A percentile compares a stretch with the other conserved stretches of the same genome.
Evolutionary conservation across 92 coral and sea anemone species (phyloP).

Genomic region (Actinernus sp.): DNA sequence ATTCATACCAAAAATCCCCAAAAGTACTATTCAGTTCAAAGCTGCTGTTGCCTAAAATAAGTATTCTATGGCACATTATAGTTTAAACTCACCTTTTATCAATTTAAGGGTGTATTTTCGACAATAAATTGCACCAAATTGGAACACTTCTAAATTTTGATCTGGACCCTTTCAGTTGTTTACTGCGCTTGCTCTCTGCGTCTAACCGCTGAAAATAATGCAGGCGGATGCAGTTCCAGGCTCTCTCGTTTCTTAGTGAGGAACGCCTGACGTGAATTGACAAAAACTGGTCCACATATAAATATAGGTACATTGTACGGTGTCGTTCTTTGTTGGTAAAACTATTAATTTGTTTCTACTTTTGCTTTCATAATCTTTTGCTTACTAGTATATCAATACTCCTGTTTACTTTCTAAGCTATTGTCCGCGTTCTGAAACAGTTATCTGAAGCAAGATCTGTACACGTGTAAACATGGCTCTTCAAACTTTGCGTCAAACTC

Average conservation of each 20-base stretch:
- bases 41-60: too few species aligned
- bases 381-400: too few species aligned
- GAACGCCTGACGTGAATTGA: slow-evolving; percentile 24
- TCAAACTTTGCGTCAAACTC: background rate
- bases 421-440: too few species aligned
- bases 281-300: too few species aligned
- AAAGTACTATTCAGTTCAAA: too few species aligned
- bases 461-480: background rate
- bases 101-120: background rate
- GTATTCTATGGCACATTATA: background rate
- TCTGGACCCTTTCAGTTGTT: background rate
- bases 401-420: too few species aligned
- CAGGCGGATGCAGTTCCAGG: background rate
- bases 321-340: too few species aligned
- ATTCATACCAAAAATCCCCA: too few species aligned
- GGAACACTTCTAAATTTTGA: background rate
- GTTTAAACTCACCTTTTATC: background rate
- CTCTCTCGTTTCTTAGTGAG: background rate
- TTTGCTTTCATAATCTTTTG: too few species aligned
- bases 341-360: too few species aligned
- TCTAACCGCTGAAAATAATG: background rate
- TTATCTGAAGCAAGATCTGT: too few species aligned
- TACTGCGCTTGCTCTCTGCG: slow-evolving; percentile 6
- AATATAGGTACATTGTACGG: too few species aligned
- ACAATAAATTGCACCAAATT: background rate